Evolutionary conservation across 1,140 invertebrate genomes (phyloP), one percentile per base, ranked within the genome.

Genomic region (Drosophila funebris): DNA sequence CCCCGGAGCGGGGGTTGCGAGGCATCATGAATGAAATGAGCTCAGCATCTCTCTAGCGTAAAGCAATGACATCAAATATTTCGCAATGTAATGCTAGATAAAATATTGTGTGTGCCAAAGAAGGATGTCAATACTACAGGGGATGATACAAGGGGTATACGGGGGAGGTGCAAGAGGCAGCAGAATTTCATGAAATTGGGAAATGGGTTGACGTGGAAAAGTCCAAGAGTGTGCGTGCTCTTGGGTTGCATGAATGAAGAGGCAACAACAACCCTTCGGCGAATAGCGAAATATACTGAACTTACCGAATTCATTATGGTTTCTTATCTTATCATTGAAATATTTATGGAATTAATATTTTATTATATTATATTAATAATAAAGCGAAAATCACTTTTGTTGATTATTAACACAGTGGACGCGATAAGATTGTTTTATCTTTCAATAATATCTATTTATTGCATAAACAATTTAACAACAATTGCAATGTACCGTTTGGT

Each of bases 11-110:
- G 57, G 66, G 29, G 14, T 24, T 14, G 53, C 41, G 72, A 50
- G 53, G 62, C 58, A 66, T 68, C 78, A 82, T 82, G 79, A 82
- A 82, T 82, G 79, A 82, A 82, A 82, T 74, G 71, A 74, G 63
- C 69, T 68, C 62, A 81, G 69, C 62, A 57, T 61, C 53, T 72
- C 27, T 36, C 50, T 33, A 27, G 36, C 18, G 53, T 56, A 39
- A 50, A 48, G 58, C 44, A 54, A 33, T 39, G 33, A 24, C 31
- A 36, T 46, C 41, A 13, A 54, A 29, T 53, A 53, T 20, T 53
- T 53, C 48, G 37, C 24, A 16, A 53, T 50, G 46, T 27, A 61
- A 44, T 18, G 52, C 66, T 50, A 68, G 27, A 56, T 54, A 66
- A 72, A 20, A 22, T 2, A 27, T 27, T 39, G 36, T 33, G 18